Conservation (phyloP, 1,140 invertebrate species). For the Halesus radiatus region DNA sequence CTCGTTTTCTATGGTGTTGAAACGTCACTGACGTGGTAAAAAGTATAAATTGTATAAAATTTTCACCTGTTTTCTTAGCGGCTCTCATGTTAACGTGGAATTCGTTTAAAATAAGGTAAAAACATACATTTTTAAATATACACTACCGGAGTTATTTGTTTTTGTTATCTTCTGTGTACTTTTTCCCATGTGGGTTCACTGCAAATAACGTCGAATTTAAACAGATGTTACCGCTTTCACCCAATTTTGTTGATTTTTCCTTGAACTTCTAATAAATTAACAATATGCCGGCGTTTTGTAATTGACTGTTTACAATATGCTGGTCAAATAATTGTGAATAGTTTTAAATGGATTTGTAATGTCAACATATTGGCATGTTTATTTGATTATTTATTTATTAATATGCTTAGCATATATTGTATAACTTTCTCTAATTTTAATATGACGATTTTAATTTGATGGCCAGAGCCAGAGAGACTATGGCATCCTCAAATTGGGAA, state of each 20-base stretch:
- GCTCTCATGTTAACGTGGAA: background rate
- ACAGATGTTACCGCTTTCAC: background rate
- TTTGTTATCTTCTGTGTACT: background rate
- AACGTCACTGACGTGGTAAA: slow-evolving; percentile 7
- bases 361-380: background rate
- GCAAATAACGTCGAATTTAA: background rate
- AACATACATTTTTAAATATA: background rate
- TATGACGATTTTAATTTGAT: too few species aligned
- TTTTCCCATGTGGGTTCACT: background rate
- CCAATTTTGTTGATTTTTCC: background rate
- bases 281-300: background rate
- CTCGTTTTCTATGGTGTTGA: background rate
- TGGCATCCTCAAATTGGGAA: too few species aligned
- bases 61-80: background rate
- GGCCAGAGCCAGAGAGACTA: too few species aligned
- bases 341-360: background rate
- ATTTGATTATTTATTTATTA: background rate
- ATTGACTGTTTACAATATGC: background rate
- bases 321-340: background rate
- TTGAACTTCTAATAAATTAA: background rate
- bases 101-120: background rate
- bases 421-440: too few species aligned
- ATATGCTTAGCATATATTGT: background rate
- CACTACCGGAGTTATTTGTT: background rate
- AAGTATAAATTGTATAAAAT: background rate